Evolutionary conservation across 2,888 invertebrate species (phyloP), one percentile per base, ranked within the genome.

Genomic region (Limnephilus auricula): DNA sequence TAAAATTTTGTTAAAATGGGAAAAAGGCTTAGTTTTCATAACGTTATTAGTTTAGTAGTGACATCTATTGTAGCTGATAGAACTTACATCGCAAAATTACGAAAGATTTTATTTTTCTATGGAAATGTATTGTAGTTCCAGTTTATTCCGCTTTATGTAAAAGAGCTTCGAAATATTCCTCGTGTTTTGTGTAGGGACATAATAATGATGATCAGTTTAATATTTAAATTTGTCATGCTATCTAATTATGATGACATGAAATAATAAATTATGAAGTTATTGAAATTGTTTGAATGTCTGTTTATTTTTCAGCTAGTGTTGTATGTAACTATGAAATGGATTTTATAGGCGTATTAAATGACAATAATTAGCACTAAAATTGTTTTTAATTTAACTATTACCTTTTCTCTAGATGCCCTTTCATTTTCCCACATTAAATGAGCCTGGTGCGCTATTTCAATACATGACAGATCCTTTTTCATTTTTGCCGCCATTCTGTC

Each of bases 391-490:
- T 25, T 25, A 65, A 65, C 9, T 65, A 2, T 78, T 88, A 95
- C 95, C 93, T 94, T 93, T 90, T 95, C 94, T 40, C 95, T 94
- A 84, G 95, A 94, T 90, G 95, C 94, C 87, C 95, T 95, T 93
- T 96, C 96, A 92, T 94, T 94, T 93, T 95, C 94, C 96, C 96
- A 96, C 94, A 96, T 94, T 93, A 94, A 94, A 93, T 95, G 94
- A 93, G 96, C 96, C 93, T 95, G 94, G 89, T 95, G 95, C 0
- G 96, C 96, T n/a, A 96, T 94, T 85, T 94, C 94, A 89, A 95
- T 95, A 78, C 95, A 94, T 90, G 95, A 95, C 13, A 94, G 94
- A 37, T 95, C 94, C 84, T 96, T 95, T 79, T 95, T 95, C 93
- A 95, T 94, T 94, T 96, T 96, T 91, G 94, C 94, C 0, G 96